Evolutionary conservation across 1,140 invertebrate genomes (phyloP), one percentile per base, ranked within the genome.

Genomic region (Drosophila mojavensis): DNA sequence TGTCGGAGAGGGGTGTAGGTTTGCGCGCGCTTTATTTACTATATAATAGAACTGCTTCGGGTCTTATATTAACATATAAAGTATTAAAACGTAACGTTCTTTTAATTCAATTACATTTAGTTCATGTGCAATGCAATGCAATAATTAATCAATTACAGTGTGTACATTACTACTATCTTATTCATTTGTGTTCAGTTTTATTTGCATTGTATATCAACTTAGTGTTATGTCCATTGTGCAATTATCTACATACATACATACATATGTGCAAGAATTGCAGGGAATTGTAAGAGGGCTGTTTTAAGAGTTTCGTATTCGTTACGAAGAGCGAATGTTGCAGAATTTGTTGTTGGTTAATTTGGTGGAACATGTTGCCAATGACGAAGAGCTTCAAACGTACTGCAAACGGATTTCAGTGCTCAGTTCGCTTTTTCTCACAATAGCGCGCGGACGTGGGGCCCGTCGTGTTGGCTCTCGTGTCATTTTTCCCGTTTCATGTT

Each of bases 371-470:
- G 71, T 69, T 74, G 71, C 65, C 71, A 74, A 69, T 63, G 53
- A 59, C 51, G 56, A 62, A 51, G 41, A 73, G 65, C 59, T 69
- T 69, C 65, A 47, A 74, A 62, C 58, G 66, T 53, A 51, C 45
- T 50, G 33, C n/a, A 45, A 58, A 62, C 45, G 33, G 10, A 30
- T 60, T 56, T 43, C 15, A 28, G 65, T 51, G 58, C 58, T 69
- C 72, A 75, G 72, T 70, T 69, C 72, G 72, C 68, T 75, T 69
- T 75, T 70, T 69, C 72, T 75, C 66, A 58, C 45, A 58, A 66
- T 69, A 30, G 58, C 59, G 66, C 59, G 72, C 53, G 72, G 72
- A 75, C 72, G 70, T 73, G 55, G 47, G 54, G 69, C 54, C 43
- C 62, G 47, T 36, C 2, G 33, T 20, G 55, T 28, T 30, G 63